Conservation (phyloP, 30 jellyfish, hydroid and myxozoan species). For the Aurelia aurita region DNA sequence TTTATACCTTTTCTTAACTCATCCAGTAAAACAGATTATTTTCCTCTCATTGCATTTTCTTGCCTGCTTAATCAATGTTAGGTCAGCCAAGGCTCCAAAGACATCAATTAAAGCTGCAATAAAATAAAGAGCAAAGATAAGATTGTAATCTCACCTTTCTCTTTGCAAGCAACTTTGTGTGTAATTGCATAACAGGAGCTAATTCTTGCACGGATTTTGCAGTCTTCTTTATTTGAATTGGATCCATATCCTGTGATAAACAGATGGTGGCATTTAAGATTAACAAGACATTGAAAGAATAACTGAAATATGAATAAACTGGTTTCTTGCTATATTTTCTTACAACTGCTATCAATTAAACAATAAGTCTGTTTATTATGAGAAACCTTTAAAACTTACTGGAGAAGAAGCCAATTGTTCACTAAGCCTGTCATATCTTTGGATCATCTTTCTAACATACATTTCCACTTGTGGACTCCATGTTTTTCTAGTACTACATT, state of each 20-base stretch:
- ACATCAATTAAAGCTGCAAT: no score
- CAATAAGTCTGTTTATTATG: no score
- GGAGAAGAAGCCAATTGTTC: conserved; percentile 41
- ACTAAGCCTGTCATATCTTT: conserved; percentile 65
- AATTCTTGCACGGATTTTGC: conserved; percentile 64
- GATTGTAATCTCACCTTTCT: conserved; percentile 43
- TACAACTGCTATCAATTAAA: background rate
- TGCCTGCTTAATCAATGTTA: no score
- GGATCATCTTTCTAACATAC: conserved; percentile 75
- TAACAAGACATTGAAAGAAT: no score
- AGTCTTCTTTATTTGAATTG: conserved; percentile 44
- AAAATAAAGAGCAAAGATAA: no score
- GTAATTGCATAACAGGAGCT: conserved; percentile 64
- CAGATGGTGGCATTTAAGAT: no score
- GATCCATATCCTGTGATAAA: conserved; percentile 63
- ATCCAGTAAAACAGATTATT: no score
- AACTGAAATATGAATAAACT: background rate
- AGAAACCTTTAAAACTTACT: conserved; percentile 14
- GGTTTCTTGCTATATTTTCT: background rate
- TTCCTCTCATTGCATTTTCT: no score
- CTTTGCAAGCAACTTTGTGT: conserved; percentile 44
- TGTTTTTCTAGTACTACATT: conserved; percentile 30
- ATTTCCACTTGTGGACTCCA: conserved; percentile 95
- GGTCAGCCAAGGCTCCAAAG: no score
- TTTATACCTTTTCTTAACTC: no score